phyloP scores from a whole-genome alignment of 2,113 vertebrate genomes.

The Isichthys henryi region DNA sequence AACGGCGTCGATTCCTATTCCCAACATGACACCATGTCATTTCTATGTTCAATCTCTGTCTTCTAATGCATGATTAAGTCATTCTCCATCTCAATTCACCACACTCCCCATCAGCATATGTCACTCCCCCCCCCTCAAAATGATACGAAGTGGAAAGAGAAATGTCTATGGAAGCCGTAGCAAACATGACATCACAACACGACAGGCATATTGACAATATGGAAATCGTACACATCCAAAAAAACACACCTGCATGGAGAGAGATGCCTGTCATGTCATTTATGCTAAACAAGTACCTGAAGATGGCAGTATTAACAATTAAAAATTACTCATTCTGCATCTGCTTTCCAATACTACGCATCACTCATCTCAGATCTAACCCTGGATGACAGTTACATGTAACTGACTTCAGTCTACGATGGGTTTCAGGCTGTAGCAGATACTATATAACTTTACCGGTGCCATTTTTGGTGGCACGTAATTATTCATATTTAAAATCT shows the following conservation, averaged over 20 bases:
- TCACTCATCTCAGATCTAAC: neutral
- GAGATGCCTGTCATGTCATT: neutral
- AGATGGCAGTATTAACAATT: too few species aligned
- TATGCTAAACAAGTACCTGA: neutral
- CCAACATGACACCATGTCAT: neutral
- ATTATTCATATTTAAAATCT: neutral
- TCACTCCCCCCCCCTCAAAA: neutral
- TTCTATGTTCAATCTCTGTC: neutral
- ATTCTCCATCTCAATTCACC: conserved; percentile 7
- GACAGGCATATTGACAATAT: conserved; percentile 7
- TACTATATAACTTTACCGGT: neutral
- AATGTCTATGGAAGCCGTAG: neutral
- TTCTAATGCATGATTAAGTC: neutral
- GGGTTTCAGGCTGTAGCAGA: neutral
- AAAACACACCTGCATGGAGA: neutral
- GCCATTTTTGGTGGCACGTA: neutral
- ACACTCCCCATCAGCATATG: neutral
- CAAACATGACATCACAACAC: neutral
- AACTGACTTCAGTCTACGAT: neutral
- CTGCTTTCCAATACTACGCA: neutral
- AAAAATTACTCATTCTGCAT: neutral
- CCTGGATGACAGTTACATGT: neutral
- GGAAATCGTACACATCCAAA: neutral
- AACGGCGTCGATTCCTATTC: neutral
- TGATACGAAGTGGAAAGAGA: neutral